Percentiles rank a stretch among this genome's conserved stretches.
phyloP scores from a whole-genome alignment of 2,113 vertebrate genomes.

The Hemibagrus wyckioides region DNA sequence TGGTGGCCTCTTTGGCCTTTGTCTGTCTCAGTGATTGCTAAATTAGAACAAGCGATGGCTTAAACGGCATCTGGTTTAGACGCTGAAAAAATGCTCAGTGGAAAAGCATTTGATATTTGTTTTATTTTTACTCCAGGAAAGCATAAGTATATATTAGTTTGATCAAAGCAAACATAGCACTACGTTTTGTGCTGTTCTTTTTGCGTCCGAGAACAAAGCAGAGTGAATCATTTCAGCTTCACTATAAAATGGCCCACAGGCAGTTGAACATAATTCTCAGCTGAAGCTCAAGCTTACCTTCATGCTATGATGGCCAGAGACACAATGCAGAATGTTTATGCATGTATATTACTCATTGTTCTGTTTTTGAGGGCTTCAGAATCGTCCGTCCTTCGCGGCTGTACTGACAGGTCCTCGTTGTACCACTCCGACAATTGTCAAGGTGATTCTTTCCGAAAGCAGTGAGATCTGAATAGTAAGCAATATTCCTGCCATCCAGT shows the following conservation, averaged over 20 bases:
- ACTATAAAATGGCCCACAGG: background rate
- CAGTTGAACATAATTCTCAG: conserved; percentile 14
- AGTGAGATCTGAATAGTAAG: conserved; percentile 17
- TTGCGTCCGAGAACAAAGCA: background rate
- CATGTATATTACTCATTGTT: conserved; percentile 18
- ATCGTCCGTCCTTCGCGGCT: conserved; percentile 21
- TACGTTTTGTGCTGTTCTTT: background rate
- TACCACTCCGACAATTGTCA: background rate
- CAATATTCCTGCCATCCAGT: conserved; percentile 1
- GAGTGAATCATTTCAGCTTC: background rate
- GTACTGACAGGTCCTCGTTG: conserved; percentile 27
- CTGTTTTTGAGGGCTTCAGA: background rate
- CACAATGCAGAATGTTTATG: background rate
- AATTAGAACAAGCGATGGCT: conserved; percentile 25
- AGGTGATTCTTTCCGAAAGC: conserved; percentile 12
- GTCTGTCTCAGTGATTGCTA: conserved; percentile 17
- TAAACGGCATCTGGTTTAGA: background rate
- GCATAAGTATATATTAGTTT: background rate
- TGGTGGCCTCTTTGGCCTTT: conserved; percentile 36
- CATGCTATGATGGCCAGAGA: conserved; percentile 28
- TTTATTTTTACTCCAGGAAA: background rate
- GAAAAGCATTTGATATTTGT: background rate
- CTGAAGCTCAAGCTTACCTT: conserved; percentile 37
- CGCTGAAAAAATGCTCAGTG: conserved; percentile 14
- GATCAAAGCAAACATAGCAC: background rate